phyloP scores from a whole-genome alignment of 2,888 invertebrate genomes.

The Meteorus colon region DNA sequence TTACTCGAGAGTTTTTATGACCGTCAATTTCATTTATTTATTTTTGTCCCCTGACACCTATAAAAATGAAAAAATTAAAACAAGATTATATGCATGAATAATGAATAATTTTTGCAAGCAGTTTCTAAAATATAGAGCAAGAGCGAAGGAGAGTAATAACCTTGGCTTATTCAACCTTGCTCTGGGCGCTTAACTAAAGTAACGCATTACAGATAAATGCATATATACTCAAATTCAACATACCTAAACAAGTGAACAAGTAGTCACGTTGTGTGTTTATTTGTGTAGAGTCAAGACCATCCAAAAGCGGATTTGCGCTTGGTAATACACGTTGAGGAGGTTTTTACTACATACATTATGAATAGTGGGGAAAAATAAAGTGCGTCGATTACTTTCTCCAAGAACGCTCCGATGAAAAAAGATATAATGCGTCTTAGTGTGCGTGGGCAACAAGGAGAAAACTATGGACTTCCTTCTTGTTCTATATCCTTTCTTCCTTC shows the following conservation, averaged over 20 bases:
- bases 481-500: slow-evolving; percentile 35
- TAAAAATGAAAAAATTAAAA: not conserved
- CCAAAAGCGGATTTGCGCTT: slow-evolving; percentile 8
- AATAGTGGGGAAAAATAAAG: slow-evolving; percentile 28
- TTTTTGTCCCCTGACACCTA: not conserved
- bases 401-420: slow-evolving; percentile 25
- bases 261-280: slow-evolving; percentile 42
- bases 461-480: slow-evolving; percentile 30
- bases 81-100: not conserved
- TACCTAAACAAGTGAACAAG: slow-evolving; percentile 15
- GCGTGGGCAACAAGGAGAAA: slow-evolving; percentile 25
- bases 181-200: not conserved
- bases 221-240: slow-evolving; percentile 2
- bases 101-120: not conserved
- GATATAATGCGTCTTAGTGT: slow-evolving; percentile 27
- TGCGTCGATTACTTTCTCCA: slow-evolving; percentile 70
- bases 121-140: not conserved
- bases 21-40: not conserved
- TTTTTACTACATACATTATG: not conserved
- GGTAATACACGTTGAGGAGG: slow-evolving; percentile 18
- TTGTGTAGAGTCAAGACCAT: slow-evolving; percentile 13
- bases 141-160: not conserved
- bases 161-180: not conserved
- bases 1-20: not conserved
- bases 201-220: not conserved